phyloP scores from a whole-genome alignment of 1,140 invertebrate genomes.

The Palaemon carinicauda region DNA sequence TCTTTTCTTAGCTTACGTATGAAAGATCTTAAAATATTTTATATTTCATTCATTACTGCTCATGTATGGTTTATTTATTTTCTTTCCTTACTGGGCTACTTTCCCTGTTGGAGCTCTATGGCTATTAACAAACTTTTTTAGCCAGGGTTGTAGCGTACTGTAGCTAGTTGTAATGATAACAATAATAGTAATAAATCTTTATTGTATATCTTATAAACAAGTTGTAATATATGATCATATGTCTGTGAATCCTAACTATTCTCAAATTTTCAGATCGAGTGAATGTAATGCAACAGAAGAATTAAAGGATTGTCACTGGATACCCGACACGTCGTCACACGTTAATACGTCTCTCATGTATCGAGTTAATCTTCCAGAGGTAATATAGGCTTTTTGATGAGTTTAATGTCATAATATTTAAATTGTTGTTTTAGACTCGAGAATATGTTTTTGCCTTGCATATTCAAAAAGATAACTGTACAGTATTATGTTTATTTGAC shows the following conservation, averaged over 20 bases:
- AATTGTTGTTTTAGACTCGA: neutral
- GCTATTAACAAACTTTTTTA: no score
- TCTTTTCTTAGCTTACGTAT: no score
- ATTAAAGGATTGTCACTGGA: conserved; percentile 1
- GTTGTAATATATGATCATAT: neutral
- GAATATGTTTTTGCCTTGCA: neutral
- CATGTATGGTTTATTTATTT: no score
- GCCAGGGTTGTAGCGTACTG: no score
- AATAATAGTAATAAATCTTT: no score
- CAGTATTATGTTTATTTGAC: neutral
- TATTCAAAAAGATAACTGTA: no score
- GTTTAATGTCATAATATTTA: neutral
- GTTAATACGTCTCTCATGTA: conserved; percentile 41
- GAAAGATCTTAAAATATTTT: no score
- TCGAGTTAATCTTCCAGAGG: conserved; percentile 28
- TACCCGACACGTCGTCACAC: neutral
- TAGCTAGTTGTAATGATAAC: no score
- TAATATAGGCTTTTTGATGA: neutral
- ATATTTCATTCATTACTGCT: no score
- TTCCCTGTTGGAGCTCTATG: no score
- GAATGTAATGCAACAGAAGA: conserved; percentile 5
- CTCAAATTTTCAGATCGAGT: neutral
- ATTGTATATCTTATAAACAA: neutral
- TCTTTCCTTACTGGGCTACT: no score
- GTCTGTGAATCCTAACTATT: neutral